These are phyloP conservation scores for Pionites leucogaster DNA, from an alignment of 2,113 vertebrate genomes.

Conservation along the genomic window DNA sequence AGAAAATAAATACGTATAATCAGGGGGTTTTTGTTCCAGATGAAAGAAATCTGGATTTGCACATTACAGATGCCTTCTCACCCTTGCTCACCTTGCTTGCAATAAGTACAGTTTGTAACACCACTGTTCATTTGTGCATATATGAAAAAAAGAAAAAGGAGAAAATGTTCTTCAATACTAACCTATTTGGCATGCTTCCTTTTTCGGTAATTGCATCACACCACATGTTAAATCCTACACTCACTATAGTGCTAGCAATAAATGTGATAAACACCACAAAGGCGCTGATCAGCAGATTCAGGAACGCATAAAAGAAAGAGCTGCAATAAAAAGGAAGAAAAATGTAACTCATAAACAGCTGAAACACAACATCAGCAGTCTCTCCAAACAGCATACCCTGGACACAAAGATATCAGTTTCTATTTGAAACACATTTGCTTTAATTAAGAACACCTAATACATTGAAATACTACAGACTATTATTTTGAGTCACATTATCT, in stretches of 20 bases:
- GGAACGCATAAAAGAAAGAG: constrained; percentile 90
- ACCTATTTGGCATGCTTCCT: constrained; percentile 87
- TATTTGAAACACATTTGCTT: constrained; percentile 25
- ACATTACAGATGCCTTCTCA: not conserved
- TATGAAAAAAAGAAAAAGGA: not conserved
- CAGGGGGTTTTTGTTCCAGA: not conserved
- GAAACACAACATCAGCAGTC: constrained; percentile 60
- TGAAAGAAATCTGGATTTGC: not conserved
- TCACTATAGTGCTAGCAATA: constrained; percentile 92
- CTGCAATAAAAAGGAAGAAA: constrained; percentile 70
- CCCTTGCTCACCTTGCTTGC: not conserved
- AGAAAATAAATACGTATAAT: not conserved
- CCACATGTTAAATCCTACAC: constrained; percentile 94
- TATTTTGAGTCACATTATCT: constrained; percentile 23
- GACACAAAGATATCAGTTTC: constrained; percentile 19
- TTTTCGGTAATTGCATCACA: constrained; percentile 90
- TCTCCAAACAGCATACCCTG: not conserved
- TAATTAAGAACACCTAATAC: constrained; percentile 62
- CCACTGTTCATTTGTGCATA: not conserved
- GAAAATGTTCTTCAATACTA: constrained; percentile 22
- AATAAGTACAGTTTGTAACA: not conserved
- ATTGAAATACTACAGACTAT: not conserved
- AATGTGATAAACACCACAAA: constrained; percentile 89
- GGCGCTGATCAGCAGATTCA: constrained; percentile 90
- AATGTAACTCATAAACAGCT: constrained; percentile 39